phyloP scores from a whole-genome alignment of 2,797 vertebrate genomes.

The Mus spretus region DNA sequence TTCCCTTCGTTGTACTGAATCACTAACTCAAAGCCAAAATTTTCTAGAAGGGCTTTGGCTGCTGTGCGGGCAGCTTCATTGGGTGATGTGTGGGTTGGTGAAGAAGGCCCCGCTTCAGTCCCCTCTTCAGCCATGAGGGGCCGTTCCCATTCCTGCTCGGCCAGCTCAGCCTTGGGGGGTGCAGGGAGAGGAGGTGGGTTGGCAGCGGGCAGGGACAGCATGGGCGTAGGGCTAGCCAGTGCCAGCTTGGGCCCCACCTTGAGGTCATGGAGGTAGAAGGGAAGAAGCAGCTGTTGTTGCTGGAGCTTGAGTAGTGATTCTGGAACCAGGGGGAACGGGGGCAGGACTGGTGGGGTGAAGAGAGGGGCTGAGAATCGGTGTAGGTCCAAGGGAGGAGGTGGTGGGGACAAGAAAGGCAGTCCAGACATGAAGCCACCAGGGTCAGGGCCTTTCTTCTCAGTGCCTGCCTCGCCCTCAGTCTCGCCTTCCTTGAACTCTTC shows the following conservation, averaged over 20 bases:
- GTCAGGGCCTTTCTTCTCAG: constrained; percentile 81
- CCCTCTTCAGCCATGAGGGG: constrained; percentile 72
- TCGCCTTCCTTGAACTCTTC: constrained; percentile 81
- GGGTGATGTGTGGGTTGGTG: constrained; percentile 69
- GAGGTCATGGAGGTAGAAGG: constrained; percentile 89
- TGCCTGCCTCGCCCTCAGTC: constrained; percentile 72
- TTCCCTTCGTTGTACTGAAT: constrained; percentile 89
- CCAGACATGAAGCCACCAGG: constrained; percentile 80
- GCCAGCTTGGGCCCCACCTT: constrained; percentile 86
- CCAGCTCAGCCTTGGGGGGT: constrained; percentile 77
- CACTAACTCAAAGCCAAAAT: constrained; percentile 89
- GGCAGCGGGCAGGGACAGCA: constrained; percentile 78
- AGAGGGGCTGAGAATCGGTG: constrained; percentile 85
- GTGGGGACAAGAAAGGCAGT: constrained; percentile 83
- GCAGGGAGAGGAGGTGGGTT: constrained; percentile 61
- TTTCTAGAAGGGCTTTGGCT: constrained; percentile 88
- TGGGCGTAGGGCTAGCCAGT: constrained; percentile 80
- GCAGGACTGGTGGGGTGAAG: constrained; percentile 86
- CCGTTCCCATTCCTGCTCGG: constrained; percentile 65
- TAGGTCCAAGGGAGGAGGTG: constrained; percentile 83
- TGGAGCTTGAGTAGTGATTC: constrained; percentile 88
- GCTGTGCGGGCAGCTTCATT: constrained; percentile 85
- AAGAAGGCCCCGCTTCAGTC: constrained; percentile 68
- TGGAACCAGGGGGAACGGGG: constrained; percentile 86
- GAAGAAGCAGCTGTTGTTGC: constrained; percentile 87